Base-by-base conservation (phyloP, 2,888 invertebrate genomes). In the Yponomeuta plumbellus region DNA sequence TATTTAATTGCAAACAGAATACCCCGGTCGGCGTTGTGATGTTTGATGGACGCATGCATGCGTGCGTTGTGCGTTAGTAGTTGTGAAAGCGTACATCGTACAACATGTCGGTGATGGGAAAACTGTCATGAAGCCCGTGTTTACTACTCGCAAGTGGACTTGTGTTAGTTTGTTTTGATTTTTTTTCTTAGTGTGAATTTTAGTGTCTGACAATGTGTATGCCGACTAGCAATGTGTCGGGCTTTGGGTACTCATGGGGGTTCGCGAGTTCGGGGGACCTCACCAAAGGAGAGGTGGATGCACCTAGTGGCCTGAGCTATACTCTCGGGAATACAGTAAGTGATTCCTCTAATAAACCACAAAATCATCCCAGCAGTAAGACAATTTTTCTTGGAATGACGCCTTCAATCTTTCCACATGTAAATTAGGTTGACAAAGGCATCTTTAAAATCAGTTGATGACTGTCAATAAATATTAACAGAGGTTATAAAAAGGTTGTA, bases 141-240 rank as follows among this genome's bases (percentile, higher is more conserved):
- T 89, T 89, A 91, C 90, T 83, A 87, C 88, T n/a, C 23, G 80
- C 81, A 77, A 80, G 81, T 83, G 80, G 72, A 84, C 83, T 84
- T 85, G 84, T 88, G 84, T 87, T 86, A 81, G 83, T 86, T 79
- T 75, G 78, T 81, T 85, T 83, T 59, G 22, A 68, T 52, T 76
- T 81, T 83, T 81, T 80, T 68, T 67, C 78, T 79, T 77, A 72
- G 77, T 80, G 81, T 80, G 76, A 78, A 75, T 69, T 58, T 56
- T n/a, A 2, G 44, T 52, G 59, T 26, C 17, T 77, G 73, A 92
- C 85, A 80, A 92, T 92, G 92, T 92, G 91, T 88, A 92, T 92
- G 91, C 91, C 91, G 73, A 92, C 91, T 75, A 91, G 85, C 71
- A 92, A 91, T 86, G 91, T 91, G 69, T 84, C 91, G 77, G 90